Percentiles rank a stretch among this genome's conserved stretches.
Evolutionary conservation across 2,113 vertebrate genomes (phyloP).

Genomic region (Axis porcinus): DNA sequence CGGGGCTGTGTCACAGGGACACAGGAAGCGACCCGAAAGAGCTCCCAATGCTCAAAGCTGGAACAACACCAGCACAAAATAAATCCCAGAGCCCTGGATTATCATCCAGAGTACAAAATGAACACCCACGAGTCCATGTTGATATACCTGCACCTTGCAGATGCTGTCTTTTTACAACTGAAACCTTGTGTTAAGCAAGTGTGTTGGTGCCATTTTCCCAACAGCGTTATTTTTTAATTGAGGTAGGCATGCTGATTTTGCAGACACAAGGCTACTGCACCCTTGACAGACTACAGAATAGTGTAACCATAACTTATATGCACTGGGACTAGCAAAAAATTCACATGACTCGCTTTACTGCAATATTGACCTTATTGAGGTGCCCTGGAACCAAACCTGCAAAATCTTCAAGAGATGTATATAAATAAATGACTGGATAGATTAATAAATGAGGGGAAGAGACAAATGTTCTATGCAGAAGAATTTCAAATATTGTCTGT

Average conservation of each 20-base stretch:
- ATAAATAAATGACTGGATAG: background rate
- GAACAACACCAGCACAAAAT: background rate
- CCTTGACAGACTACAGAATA: background rate
- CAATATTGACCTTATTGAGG: background rate
- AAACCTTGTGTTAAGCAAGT: background rate
- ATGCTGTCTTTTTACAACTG: background rate
- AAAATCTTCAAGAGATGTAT: background rate
- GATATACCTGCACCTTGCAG: background rate
- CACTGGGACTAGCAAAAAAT: background rate
- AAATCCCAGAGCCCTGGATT: background rate
- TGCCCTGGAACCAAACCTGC: background rate
- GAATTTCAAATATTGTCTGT: background rate
- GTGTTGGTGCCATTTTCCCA: background rate
- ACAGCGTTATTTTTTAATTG: background rate
- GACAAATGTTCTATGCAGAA: background rate
- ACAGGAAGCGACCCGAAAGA: background rate
- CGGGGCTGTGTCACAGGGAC: background rate
- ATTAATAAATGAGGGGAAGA: background rate
- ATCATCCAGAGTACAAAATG: background rate
- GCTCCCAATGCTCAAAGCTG: background rate
- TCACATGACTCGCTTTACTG: background rate
- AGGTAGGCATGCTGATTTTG: background rate
- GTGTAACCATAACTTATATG: background rate
- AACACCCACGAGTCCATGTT: background rate
- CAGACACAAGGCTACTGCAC: background rate